phyloP scores from a whole-genome alignment of 2,888 invertebrate genomes.

The Dryobota labecula region DNA sequence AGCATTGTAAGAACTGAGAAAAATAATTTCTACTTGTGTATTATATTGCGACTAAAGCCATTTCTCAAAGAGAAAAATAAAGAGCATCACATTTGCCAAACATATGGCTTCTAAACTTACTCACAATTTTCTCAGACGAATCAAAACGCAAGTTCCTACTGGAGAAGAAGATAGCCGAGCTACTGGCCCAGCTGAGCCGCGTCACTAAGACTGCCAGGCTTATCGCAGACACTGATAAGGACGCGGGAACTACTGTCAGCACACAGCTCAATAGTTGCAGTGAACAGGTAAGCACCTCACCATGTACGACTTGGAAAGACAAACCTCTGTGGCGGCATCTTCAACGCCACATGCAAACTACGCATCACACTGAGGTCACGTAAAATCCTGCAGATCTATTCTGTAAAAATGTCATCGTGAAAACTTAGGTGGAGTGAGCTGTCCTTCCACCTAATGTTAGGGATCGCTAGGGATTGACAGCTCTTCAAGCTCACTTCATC shows the following conservation, averaged over 20 bases:
- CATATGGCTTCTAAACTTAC: background rate
- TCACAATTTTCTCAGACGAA: constrained; percentile 89
- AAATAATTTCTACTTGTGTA: too few relatives aligned
- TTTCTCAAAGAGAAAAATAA: too few relatives aligned
- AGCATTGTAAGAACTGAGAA: too few relatives aligned
- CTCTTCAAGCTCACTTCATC: too few relatives aligned
- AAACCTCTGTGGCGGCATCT: background rate
- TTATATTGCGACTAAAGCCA: too few relatives aligned
- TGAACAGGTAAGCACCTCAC: constrained; percentile 72
- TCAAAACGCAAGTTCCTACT: constrained; percentile 97
- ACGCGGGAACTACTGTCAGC: constrained; percentile 41
- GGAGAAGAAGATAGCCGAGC: constrained; percentile 95
- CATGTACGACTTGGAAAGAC: constrained; percentile 28
- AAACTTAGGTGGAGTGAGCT: too few relatives aligned
- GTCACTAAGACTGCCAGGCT: constrained; percentile 97
- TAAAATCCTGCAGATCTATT: too few relatives aligned
- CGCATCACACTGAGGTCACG: background rate
- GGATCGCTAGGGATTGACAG: too few relatives aligned
- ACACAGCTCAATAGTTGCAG: constrained; percentile 72
- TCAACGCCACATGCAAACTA: background rate
- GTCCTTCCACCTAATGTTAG: too few relatives aligned
- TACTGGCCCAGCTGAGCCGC: constrained; percentile 96
- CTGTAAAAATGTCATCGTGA: too few relatives aligned
- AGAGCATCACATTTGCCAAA: background rate
- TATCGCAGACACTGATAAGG: constrained; percentile 91